These are phyloP conservation scores for Antedon bifida DNA, from an alignment of 35 echinoderm and acorn worm species.

Conservation along the genomic window DNA sequence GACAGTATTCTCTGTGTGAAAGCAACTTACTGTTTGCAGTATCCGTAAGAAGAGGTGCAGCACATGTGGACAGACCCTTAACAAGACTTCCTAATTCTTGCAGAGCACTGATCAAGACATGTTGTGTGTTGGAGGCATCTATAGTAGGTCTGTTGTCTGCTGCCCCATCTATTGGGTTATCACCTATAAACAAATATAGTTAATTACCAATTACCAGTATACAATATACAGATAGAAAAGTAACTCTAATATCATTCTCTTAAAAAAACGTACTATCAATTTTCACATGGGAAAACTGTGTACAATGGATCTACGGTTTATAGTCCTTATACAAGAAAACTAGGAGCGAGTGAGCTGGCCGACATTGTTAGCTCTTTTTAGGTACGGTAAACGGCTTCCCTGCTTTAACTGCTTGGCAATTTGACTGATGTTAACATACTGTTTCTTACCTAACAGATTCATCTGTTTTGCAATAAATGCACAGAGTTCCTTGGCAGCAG, in stretches of 20 bases:
- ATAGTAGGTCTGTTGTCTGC: conserved; percentile 24
- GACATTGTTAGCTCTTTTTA: no score
- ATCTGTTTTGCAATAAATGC: conserved; percentile 78
- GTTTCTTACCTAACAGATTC: conserved; percentile 64
- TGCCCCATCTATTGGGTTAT: neutral
- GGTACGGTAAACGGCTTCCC: no score
- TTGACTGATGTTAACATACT: neutral
- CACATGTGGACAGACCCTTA: conserved; percentile 68
- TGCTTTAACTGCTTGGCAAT: no score
- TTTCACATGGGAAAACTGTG: no score
- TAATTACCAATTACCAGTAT: no score
- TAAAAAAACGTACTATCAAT: no score
- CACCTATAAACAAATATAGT: conserved; percentile 17
- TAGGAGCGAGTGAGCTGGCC: no score
- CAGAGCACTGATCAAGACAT: conserved; percentile 81
- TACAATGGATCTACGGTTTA: no score
- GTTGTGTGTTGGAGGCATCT: conserved; percentile 53
- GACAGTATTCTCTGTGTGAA: no score
- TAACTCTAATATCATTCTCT: no score
- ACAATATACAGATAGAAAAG: no score
- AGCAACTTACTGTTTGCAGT: conserved; percentile 43
- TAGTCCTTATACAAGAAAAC: no score
- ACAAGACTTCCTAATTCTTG: conserved; percentile 88
- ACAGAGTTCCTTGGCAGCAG: conserved; percentile 73
- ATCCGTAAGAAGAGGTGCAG: conserved; percentile 58